A percentile compares a stretch with the other conserved stretches of the same genome.
Conservation (phyloP, 1,140 invertebrate genomes). For the Ylistrum balloti region DNA sequence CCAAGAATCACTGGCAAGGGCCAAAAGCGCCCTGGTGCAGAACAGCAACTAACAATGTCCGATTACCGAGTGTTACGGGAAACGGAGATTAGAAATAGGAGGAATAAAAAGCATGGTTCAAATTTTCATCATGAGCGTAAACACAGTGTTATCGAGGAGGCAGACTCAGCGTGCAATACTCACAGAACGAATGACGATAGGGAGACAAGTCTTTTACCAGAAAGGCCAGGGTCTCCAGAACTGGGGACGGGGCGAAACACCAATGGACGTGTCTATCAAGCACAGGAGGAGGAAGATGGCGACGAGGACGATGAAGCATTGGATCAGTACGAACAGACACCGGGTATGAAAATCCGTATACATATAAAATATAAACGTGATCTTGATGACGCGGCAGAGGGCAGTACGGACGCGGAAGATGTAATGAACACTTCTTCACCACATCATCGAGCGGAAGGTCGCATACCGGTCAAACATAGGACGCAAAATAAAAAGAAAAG, state of each 20-base stretch:
- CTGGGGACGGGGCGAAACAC: not conserved
- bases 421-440: not conserved
- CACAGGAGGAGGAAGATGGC: not conserved
- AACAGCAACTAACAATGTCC: not conserved
- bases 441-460: not conserved
- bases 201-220: not conserved
- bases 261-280: too few relatives aligned
- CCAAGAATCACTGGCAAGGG: not conserved
- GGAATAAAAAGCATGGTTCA: not conserved
- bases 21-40: not conserved
- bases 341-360: not conserved
- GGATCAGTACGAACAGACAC: constrained; percentile 25
- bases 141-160: not conserved
- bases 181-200: not conserved
- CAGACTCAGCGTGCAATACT: constrained; percentile 20
- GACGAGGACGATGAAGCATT: not conserved
- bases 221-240: not conserved
- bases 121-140: not conserved
- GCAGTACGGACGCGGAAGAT: not conserved
- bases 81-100: not conserved
- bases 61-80: not conserved
- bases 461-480: not conserved
- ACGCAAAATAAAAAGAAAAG: constrained; percentile 1
- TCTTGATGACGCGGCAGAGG: not conserved
- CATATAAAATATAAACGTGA: constrained; percentile 7